Conservation (phyloP, 2,113 vertebrate genomes). For the Struthidea cinerea region DNA sequence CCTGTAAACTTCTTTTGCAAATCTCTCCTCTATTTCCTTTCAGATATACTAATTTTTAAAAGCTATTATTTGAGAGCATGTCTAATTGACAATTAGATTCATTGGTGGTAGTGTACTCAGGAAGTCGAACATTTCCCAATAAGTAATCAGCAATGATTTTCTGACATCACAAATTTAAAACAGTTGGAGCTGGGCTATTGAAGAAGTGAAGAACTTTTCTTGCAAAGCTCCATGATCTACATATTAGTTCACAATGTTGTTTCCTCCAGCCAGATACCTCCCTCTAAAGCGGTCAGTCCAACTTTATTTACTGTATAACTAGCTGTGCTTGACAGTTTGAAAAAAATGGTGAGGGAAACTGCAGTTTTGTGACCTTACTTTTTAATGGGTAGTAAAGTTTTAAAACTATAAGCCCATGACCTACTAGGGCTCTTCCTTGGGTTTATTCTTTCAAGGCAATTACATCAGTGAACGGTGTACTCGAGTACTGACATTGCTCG, state of each 20-base stretch:
- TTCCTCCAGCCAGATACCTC: not conserved
- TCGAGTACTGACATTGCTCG: accelerated
- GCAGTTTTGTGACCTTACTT: not conserved
- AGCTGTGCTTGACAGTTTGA: not conserved
- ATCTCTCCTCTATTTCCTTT: not conserved
- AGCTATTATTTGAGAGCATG: not conserved
- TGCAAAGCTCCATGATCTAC: not conserved
- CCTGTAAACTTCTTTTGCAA: not conserved
- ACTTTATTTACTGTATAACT: not conserved
- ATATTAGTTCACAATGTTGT: not conserved
- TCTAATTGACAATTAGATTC: not conserved
- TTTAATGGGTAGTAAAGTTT: not conserved
- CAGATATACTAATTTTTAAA: not conserved
- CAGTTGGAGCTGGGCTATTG: not conserved
- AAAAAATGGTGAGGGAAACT: not conserved
- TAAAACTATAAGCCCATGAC: not conserved
- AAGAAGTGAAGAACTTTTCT: not conserved
- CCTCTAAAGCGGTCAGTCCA: not conserved
- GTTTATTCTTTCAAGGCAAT: not conserved
- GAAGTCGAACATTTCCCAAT: not conserved
- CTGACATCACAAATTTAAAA: not conserved
- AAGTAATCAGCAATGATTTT: conserved; percentile 4
- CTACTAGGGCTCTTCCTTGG: not conserved
- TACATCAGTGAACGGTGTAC: not conserved
- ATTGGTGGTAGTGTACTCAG: not conserved